Conservation (phyloP, 2,113 vertebrate species). For the Aldabrachelys gigantea region DNA sequence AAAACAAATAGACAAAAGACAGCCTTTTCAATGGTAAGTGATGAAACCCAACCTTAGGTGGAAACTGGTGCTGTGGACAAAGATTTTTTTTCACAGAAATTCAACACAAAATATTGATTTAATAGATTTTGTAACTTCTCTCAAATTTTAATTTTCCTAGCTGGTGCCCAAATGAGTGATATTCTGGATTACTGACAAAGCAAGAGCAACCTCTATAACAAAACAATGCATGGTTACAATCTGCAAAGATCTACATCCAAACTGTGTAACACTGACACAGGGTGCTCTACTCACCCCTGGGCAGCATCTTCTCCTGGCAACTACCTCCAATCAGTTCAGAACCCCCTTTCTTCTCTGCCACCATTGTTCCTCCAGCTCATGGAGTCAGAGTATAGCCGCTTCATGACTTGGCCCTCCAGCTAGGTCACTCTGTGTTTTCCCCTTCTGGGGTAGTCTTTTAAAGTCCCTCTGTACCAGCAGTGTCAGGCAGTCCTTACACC, state of each 20-base stretch:
- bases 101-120: background rate
- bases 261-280: background rate
- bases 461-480: background rate
- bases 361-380: no score
- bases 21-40: background rate
- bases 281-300: background rate
- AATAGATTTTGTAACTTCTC: background rate
- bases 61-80: background rate
- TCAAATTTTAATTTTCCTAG: background rate
- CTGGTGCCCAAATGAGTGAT: background rate
- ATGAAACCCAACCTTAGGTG: background rate
- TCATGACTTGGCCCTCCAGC: background rate
- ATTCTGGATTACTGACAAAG: background rate
- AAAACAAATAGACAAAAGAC: background rate
- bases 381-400: background rate
- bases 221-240: background rate
- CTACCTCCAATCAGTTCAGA: background rate
- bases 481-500: background rate
- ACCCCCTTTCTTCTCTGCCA: background rate
- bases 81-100: background rate
- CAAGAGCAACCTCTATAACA: background rate
- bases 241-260: background rate
- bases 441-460: background rate
- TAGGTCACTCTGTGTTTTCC: background rate
- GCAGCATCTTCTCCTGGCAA: background rate